phyloP scores from a whole-genome alignment of 2,888 invertebrate species.

The Orthonychiurus folsomi region DNA sequence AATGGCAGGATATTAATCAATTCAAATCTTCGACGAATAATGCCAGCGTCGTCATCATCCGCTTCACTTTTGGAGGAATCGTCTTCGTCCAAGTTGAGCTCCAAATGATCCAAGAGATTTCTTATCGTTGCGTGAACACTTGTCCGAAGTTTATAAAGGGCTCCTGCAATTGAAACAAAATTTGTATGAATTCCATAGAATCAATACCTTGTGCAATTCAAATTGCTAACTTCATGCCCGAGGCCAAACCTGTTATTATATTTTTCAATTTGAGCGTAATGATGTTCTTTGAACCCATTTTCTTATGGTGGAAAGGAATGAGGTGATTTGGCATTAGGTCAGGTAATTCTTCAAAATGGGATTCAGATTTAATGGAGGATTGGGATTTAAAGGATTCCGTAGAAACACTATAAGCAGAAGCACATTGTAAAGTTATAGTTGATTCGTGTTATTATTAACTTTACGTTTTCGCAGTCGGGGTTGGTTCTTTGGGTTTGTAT shows the following conservation, averaged over 20 bases:
- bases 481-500: too few relatives aligned
- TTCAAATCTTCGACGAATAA: too few relatives aligned
- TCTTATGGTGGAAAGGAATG: too few relatives aligned
- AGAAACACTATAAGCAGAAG: too few relatives aligned
- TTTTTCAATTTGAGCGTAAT: conserved; percentile 9
- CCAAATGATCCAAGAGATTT: conserved; percentile 13
- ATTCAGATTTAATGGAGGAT: too few relatives aligned
- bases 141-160: conserved; percentile 4
- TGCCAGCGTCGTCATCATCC: not conserved
- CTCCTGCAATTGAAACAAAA: conserved; percentile 10
- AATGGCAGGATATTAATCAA: conserved; percentile 13
- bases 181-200: not conserved
- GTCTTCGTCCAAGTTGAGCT: not conserved
- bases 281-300: too few relatives aligned
- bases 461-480: too few relatives aligned
- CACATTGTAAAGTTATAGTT: too few relatives aligned
- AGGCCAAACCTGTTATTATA: conserved; percentile 6
- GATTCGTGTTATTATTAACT: too few relatives aligned
- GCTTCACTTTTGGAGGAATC: not conserved
- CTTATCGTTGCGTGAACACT: conserved; percentile 5
- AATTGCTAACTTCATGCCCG: not conserved
- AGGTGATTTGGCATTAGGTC: too few relatives aligned
- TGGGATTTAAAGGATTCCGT: too few relatives aligned
- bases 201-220: not conserved
- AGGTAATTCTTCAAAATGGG: too few relatives aligned